Conservation (phyloP, 2,888 invertebrate genomes). For the Epistrophella euchroma region DNA sequence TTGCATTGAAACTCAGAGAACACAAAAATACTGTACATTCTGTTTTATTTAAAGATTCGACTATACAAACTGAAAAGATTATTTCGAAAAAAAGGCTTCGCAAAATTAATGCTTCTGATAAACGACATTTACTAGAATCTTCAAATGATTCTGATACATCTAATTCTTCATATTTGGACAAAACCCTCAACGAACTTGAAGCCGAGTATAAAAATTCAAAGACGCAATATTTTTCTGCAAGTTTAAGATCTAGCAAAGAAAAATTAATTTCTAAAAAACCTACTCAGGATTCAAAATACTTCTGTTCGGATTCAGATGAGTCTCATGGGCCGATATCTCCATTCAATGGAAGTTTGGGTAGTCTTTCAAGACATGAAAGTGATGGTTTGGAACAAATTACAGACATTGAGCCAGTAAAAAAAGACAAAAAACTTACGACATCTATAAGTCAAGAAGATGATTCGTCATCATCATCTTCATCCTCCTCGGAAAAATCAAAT, state of each 20-base stretch:
- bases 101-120: constrained; percentile 77
- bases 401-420: constrained; percentile 20
- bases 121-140: constrained; percentile 77
- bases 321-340: constrained; percentile 27
- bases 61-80: constrained; percentile 76
- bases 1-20: constrained; percentile 76
- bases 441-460: neutral
- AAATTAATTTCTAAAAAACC: constrained; percentile 17
- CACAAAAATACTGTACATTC: constrained; percentile 74
- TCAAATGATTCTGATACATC: constrained; percentile 76
- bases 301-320: constrained; percentile 41
- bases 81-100: constrained; percentile 76
- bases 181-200: constrained; percentile 36
- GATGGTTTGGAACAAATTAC: constrained; percentile 26
- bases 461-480: neutral
- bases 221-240: constrained; percentile 4
- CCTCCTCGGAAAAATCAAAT: constrained; percentile 10
- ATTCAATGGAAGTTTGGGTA: constrained; percentile 29
- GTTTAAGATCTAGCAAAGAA: constrained; percentile 15
- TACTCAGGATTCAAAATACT: neutral
- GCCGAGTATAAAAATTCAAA: constrained; percentile 13
- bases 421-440: neutral
- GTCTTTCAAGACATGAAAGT: constrained; percentile 40
- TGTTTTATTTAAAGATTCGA: constrained; percentile 51
- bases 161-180: constrained; percentile 41